Percentiles rank a stretch among this genome's conserved stretches.
phyloP scores from a whole-genome alignment of 2,888 invertebrate genomes.

The Craniophora ligustri region DNA sequence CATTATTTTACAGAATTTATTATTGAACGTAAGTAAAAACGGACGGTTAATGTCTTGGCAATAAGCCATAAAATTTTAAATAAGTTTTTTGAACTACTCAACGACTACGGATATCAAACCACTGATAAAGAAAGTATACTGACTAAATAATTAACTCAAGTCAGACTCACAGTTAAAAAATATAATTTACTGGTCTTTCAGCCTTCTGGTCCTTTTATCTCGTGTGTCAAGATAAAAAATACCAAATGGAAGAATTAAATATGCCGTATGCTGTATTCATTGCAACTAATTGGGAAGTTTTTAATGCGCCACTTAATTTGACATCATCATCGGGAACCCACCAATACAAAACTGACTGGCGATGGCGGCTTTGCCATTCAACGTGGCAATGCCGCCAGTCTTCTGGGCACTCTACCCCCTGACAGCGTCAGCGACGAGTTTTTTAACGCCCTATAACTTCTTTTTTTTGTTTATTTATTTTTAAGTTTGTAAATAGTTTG shows the following conservation, averaged over 20 bases:
- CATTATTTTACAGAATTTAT: not conserved
- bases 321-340: too few relatives aligned
- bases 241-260: not conserved
- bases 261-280: too few relatives aligned
- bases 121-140: not conserved
- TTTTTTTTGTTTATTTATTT: too few relatives aligned
- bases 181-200: not conserved
- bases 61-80: constrained; percentile 3
- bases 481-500: too few relatives aligned
- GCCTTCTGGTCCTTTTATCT: not conserved
- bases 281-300: too few relatives aligned
- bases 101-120: not conserved
- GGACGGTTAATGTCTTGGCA: constrained; percentile 1
- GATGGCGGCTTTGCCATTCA: too few relatives aligned
- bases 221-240: not conserved
- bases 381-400: too few relatives aligned
- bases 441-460: too few relatives aligned
- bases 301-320: too few relatives aligned
- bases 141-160: not conserved
- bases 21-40: not conserved
- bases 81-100: constrained; percentile 4
- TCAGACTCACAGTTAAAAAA: not conserved
- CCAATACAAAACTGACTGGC: too few relatives aligned
- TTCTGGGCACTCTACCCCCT: too few relatives aligned
- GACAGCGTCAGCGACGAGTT: too few relatives aligned